phyloP scores from a whole-genome alignment of 2,797 vertebrate species.

The Rhadinocentrus ornatus region DNA sequence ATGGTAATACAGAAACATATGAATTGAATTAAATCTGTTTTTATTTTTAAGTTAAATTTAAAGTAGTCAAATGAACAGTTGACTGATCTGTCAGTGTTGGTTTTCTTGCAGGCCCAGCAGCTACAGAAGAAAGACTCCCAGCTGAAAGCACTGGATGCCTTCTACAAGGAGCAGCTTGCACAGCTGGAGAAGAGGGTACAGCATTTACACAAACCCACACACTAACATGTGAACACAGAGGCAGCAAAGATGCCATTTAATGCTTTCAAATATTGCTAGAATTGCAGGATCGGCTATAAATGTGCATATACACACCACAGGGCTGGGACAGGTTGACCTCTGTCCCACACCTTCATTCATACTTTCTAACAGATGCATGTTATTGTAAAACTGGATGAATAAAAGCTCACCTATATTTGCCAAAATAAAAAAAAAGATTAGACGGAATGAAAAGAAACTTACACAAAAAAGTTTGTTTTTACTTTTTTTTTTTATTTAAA shows the following conservation, averaged over 20 bases:
- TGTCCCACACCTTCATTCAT: background rate
- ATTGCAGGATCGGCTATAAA: background rate
- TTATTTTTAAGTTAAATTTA: background rate
- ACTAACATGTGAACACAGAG: conserved; percentile 15
- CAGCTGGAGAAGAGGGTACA: conserved; percentile 90
- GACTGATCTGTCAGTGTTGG: conserved; percentile 33
- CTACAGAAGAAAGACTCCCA: conserved; percentile 88
- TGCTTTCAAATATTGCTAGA: conserved; percentile 11
- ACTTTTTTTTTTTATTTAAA: too few relatives aligned
- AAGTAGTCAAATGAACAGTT: conserved; percentile 27
- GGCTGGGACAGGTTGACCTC: background rate
- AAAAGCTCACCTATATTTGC: conserved; percentile 2
- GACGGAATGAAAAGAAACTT: too few relatives aligned
- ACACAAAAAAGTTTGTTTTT: too few relatives aligned
- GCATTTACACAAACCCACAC: conserved; percentile 22
- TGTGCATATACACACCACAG: background rate
- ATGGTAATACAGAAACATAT: background rate
- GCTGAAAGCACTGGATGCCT: conserved; percentile 83
- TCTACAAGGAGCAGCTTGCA: conserved; percentile 91
- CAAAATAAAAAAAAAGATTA: too few relatives aligned
- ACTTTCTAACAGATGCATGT: background rate
- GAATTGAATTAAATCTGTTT: too few relatives aligned
- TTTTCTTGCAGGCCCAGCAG: conserved; percentile 80
- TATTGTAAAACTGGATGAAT: background rate
- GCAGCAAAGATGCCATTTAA: conserved; percentile 14